Base-by-base conservation (phyloP, 1,140 invertebrate species). In the Helicoverpa armigera region DNA sequence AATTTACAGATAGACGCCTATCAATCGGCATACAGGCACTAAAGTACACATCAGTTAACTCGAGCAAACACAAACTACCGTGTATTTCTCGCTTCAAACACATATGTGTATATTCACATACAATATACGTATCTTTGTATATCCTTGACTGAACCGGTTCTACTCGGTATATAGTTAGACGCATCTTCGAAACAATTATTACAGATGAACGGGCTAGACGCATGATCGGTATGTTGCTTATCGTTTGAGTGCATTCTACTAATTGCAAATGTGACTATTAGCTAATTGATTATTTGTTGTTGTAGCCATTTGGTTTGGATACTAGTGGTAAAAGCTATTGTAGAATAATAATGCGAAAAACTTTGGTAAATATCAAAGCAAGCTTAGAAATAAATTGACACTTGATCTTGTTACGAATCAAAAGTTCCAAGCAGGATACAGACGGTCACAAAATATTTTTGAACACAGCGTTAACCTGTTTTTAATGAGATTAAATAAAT, bases 81-180 rank as follows among this genome's bases (percentile, higher is more conserved):
- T 56, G n/a, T 16, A 18, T 9, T 2, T 2, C 60, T 63, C 61
- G 61, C 63, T 48, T 11, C 35, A 67, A 43, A 48, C 63, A 67
- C 2, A 29, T 43, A 35, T 10, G 43, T 67, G n/a, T 48, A 67
- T 67, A 67, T 67, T 67, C 61, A 65, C 61, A 14, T 65, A 43
- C 12, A n/a, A 16, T 31, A 4, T 23, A 31, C 12, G 1, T 48
- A 5, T 5, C 31, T 16, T 43, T 63, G 13, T 14, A 65, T 65
- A n/a, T 18, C 35, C 35, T 35, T 3, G 35, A 35, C 35, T 35
- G 35, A 3, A 35, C 35, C 35, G 35, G 35, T 35, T 35, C 3
- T 35, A 35, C 7, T 35, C 1, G 3, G 63, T 48, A 48, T 50
- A 18, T 11, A 43, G 43, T 67, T 50, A 67, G 16, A 16, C 7